Evolutionary conservation across 2,888 invertebrate species (phyloP), one percentile per base, ranked within the genome.

Genomic region (Diloba caeruleocephala): DNA sequence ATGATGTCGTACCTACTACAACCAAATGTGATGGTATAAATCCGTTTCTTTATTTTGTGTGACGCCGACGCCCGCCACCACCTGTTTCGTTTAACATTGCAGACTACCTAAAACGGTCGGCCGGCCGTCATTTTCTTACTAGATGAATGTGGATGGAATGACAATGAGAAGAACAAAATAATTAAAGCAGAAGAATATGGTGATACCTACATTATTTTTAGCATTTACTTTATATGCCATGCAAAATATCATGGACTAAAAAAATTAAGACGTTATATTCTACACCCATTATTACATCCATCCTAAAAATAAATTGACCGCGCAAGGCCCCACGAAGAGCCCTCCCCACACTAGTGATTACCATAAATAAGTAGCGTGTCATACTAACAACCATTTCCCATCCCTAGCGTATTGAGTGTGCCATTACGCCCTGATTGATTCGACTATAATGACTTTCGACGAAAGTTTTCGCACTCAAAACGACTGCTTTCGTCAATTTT

Each of bases 341-440:
- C 52, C 59, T 60, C 49, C 59, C 61, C 63, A 69, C 66, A 61
- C 48, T 53, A 76, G 78, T 80, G 83, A 85, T 85, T 84, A 83
- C 80, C 81, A 87, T 88, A 87, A 87, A 88, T 84, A 85, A 81
- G 78, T 73, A 76, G 73, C 55, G 60, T 64, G 74, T 73, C 73
- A 76, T 71, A 76, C 80, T 81, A 71, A 71, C 67, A 68, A 65
- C 77, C 76, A 73, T 74, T 72, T 74, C 51, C 61, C 64, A 69
- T 74, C 75, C 81, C 76, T 60, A 55, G 80, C 67, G 86, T 75
- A 82, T 81, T 79, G 74, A 63, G 72, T 65, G 71, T 73, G 76
- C 81, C 80, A 82, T 83, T 81, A 74, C 69, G 63, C 36, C 39
- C 78, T 88, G 89, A 91, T 89, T 91, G 91, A 92, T 92, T 87